These are phyloP conservation scores for Nycteola revayana DNA, from an alignment of 2,888 invertebrate genomes.

Conservation along the genomic window DNA sequence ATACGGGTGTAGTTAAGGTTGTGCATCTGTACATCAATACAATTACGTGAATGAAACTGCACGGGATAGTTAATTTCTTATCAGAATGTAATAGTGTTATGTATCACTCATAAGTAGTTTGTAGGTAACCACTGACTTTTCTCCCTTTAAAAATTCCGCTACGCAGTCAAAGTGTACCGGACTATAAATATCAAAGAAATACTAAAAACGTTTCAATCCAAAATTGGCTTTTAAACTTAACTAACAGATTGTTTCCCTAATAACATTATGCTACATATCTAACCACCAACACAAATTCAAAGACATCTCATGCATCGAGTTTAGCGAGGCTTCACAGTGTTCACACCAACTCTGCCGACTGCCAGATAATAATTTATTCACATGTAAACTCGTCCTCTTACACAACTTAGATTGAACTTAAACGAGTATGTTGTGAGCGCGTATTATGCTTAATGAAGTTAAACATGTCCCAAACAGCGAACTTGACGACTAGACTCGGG, in stretches of 20 bases:
- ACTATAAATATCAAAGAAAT: too few relatives aligned
- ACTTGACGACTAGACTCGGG: conserved; percentile 50
- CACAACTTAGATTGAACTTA: conserved; percentile 81
- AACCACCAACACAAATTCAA: conserved; percentile 30
- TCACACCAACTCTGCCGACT: conserved; percentile 56
- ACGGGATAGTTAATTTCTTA: too few relatives aligned
- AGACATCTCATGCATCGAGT: conserved; percentile 39
- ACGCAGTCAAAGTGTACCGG: too few relatives aligned
- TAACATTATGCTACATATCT: conserved; percentile 7
- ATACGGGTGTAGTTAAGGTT: too few relatives aligned
- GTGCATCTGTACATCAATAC: too few relatives aligned
- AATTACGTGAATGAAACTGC: too few relatives aligned
- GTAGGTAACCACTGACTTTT: too few relatives aligned
- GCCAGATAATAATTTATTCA: conserved; percentile 79
- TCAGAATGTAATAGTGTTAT: too few relatives aligned
- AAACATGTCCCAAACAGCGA: conserved; percentile 70
- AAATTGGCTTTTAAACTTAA: conserved; percentile 3
- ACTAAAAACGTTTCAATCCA: too few relatives aligned
- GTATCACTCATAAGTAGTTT: too few relatives aligned
- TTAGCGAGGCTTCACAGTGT: conserved; percentile 21
- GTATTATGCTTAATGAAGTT: conserved; percentile 80
- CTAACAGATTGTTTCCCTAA: conserved; percentile 5
- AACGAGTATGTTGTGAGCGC: conserved; percentile 75
- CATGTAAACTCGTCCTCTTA: conserved; percentile 70
- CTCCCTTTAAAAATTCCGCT: too few relatives aligned